Percentiles rank a stretch among this genome's conserved stretches.
Evolutionary conservation across 1,140 invertebrate species (phyloP).

Genomic region (Drosophila sechellia): DNA sequence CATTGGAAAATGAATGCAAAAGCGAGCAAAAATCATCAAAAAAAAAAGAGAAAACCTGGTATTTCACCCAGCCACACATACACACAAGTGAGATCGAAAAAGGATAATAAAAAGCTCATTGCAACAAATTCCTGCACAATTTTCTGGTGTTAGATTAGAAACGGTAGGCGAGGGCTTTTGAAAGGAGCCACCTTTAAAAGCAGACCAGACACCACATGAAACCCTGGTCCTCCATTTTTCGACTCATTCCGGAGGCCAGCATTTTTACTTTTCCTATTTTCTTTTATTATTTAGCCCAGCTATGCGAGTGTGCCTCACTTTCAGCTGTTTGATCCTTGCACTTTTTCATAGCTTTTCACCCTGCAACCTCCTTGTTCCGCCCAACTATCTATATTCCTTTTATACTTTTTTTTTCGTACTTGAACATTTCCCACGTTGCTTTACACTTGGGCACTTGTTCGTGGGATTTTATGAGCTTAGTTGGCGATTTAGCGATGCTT

Average conservation of each 20-base stretch:
- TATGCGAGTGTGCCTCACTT: slow-evolving; percentile 51
- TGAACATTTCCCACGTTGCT: slow-evolving; percentile 69
- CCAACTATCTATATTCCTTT: slow-evolving; percentile 27
- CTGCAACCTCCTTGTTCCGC: neutral
- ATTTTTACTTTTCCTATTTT: slow-evolving; percentile 20
- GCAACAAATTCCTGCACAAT: slow-evolving; percentile 81
- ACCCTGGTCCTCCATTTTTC: slow-evolving; percentile 41
- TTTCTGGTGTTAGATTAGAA: slow-evolving; percentile 81
- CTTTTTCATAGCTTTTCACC: slow-evolving; percentile 74
- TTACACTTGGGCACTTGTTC: slow-evolving; percentile 74
- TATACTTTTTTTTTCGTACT: slow-evolving; percentile 43
- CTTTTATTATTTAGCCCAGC: slow-evolving; percentile 51
- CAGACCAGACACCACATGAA: slow-evolving; percentile 43
- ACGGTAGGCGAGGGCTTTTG: slow-evolving; percentile 14
- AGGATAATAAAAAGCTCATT: slow-evolving; percentile 82
- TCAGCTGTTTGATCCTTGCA: slow-evolving; percentile 76
- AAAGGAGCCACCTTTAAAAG: neutral
- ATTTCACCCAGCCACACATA: slow-evolving; percentile 28
- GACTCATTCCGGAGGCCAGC: slow-evolving; percentile 3
- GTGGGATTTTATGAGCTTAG: slow-evolving; percentile 77
- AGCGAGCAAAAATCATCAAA: slow-evolving; percentile 60
- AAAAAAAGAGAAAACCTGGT: slow-evolving; percentile 6
- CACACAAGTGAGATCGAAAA: slow-evolving; percentile 58
- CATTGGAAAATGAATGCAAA: slow-evolving; percentile 69
- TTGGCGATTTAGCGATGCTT: slow-evolving; percentile 81